A percentile compares a stretch with the other conserved stretches of the same genome.
Evolutionary conservation across 2,888 invertebrate species (phyloP).

Genomic region (Caenorhabditis sp.): DNA sequence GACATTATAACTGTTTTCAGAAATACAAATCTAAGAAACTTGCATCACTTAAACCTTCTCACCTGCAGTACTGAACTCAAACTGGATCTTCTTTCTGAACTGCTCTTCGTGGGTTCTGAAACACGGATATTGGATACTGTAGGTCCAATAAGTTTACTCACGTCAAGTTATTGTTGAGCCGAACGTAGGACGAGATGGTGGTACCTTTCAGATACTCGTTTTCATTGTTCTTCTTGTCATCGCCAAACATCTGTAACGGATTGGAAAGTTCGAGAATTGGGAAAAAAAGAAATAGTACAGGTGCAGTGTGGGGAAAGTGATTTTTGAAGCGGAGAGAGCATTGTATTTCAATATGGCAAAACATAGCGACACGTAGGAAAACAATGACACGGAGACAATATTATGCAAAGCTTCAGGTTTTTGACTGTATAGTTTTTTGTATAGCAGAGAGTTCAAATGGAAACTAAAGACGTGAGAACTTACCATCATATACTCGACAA

Average conservation of each 20-base stretch:
- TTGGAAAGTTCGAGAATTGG: conserved; percentile 15
- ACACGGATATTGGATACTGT: background rate
- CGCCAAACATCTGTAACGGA: conserved; percentile 76
- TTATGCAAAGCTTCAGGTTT: conserved; percentile 51
- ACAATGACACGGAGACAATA: conserved; percentile 33
- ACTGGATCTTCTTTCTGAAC: conserved; percentile 75
- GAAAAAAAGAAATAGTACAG: conserved; percentile 45
- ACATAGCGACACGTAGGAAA: conserved; percentile 41
- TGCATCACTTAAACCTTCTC: conserved; percentile 9
- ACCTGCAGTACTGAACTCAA: conserved; percentile 76
- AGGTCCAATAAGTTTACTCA: conserved; percentile 19
- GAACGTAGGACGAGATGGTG: conserved; percentile 79
- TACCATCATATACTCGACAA: conserved; percentile 79
- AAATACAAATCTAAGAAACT: background rate
- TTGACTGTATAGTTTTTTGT: conserved; percentile 6
- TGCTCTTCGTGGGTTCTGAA: conserved; percentile 80
- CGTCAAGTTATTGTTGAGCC: conserved; percentile 79
- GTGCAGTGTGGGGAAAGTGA: conserved; percentile 18
- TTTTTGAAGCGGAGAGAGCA: conserved; percentile 37
- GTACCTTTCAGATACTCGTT: conserved; percentile 78
- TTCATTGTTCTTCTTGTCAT: conserved; percentile 73
- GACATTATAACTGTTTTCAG: background rate
- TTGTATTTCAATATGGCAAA: conserved; percentile 41
- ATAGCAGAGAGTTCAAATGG: background rate
- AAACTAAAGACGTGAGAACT: conserved; percentile 5